phyloP scores from a whole-genome alignment of 2,888 invertebrate species.

The Caenorhabditis afra region DNA sequence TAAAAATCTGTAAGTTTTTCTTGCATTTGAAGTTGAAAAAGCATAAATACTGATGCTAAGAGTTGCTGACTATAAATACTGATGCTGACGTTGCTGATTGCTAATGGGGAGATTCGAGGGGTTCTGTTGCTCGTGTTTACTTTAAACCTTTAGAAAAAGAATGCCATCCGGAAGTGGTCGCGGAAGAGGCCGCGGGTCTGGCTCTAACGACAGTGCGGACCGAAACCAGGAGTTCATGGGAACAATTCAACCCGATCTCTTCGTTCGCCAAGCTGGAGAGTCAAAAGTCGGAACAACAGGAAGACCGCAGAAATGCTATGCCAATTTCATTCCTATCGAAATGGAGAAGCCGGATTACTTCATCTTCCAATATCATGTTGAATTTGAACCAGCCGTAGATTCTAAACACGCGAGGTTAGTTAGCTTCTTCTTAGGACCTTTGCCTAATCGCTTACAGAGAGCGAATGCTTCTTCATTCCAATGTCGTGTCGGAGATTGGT shows the following conservation, averaged over 20 bases:
- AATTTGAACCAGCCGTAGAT: conserved; percentile 69
- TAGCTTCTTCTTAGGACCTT: background rate
- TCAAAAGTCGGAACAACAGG: conserved; percentile 62
- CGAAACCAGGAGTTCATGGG: conserved; percentile 35
- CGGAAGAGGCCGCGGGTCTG: conserved; percentile 51
- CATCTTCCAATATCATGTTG: conserved; percentile 67
- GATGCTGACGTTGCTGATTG: no score
- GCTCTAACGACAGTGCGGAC: conserved; percentile 36
- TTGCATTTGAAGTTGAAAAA: no score
- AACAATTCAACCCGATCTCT: conserved; percentile 67
- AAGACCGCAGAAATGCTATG: conserved; percentile 31
- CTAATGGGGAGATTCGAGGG: no score
- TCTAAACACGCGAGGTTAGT: conserved; percentile 45
- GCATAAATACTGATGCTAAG: no score
- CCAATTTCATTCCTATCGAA: conserved; percentile 66
- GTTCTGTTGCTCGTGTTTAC: no score
- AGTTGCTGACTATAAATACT: no score
- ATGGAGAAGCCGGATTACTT: conserved; percentile 47
- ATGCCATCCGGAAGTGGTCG: conserved; percentile 49
- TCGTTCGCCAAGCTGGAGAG: conserved; percentile 57
- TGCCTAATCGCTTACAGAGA: conserved; percentile 35
- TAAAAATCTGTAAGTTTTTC: no score
- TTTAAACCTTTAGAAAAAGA: conserved; percentile 12
- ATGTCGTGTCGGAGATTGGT: conserved; percentile 54
- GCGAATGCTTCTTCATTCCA: conserved; percentile 37